Base-by-base conservation (phyloP, 2,797 vertebrate species). In the Muraenolepis orangiensis region DNA sequence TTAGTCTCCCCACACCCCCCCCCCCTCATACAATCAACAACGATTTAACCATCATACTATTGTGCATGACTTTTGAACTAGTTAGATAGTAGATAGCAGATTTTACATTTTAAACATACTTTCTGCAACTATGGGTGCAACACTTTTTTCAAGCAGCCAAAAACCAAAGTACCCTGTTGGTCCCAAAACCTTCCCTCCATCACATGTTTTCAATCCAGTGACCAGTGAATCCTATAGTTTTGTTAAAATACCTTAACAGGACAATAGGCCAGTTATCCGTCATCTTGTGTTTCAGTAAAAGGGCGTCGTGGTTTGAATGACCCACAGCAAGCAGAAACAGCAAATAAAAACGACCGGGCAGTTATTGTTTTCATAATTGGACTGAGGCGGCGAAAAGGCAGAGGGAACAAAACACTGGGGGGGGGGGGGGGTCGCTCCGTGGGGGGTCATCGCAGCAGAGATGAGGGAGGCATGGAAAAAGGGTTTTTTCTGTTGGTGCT, bases 401-500 rank as follows among this genome's bases (percentile, higher is more conserved):
- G 76, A 80, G 83, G 66, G 75, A 66, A 86, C 76, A 73, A 38
- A 78, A 69, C 72, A 26, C 57, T 4, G 26, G 36, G 78, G 28
- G 12, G 8, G 51, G 20, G 6, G 18, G 51, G 7, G 57, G 23
- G 57, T 3, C n/a, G 6, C 57, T 23, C 40, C 30, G 64, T 32
- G 74, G 67, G 42, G 72, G 64, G 76, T 70, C n/a, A n/a, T n/a
- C n/a, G 72, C 73, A 69, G 70, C 72, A 80, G 78, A 23, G 32
- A 14, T 13, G 51, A 29, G 57, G 29, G n/a, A 23, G 31, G 74
- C 32, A 81, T 76, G 87, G 87, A 91, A 91, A 92, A 72, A 84
- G 84, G 81, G 80, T 61, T 81, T 79, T 74, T 74, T 89, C 82
- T 90, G 88, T 90, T 88, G 77, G 87, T 89, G 86, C 80, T 5